Conservation (phyloP, 2,113 vertebrate species). For the Chinchilla lanigera region DNA sequence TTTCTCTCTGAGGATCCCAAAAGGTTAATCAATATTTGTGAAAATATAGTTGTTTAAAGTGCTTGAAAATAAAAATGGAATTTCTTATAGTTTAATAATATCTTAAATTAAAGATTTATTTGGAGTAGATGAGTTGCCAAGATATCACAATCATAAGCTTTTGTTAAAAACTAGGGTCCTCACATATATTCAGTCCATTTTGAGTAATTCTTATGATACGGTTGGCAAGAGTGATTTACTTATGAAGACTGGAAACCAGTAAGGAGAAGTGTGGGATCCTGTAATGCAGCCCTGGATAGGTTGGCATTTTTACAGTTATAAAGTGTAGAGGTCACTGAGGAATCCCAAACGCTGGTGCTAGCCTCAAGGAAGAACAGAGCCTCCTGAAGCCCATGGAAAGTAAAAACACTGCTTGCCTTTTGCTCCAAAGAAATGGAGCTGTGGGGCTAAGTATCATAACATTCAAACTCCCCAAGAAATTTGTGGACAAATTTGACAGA, state of each 20-base stretch:
- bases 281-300: not conserved
- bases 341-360: not conserved
- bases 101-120: not conserved
- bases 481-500: slow-evolving; percentile 7
- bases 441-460: not conserved
- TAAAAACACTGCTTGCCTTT: not conserved
- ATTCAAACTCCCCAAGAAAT: not conserved
- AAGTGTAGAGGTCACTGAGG: not conserved
- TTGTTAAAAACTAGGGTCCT: not conserved
- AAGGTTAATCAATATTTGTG: not conserved
- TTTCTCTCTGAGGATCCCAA: not conserved
- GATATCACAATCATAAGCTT: not conserved
- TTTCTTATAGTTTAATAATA: not conserved
- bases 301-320: not conserved
- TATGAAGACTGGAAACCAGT: not conserved
- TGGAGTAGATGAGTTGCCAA: not conserved
- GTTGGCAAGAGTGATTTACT: not conserved
- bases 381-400: not conserved
- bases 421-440: not conserved
- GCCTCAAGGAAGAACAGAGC: not conserved
- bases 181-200: not conserved
- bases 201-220: not conserved
- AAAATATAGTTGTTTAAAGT: not conserved
- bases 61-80: not conserved
- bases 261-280: not conserved